These are phyloP conservation scores for Brachymystax lenok DNA, from an alignment of 2,797 vertebrate species.

Conservation along the genomic window DNA sequence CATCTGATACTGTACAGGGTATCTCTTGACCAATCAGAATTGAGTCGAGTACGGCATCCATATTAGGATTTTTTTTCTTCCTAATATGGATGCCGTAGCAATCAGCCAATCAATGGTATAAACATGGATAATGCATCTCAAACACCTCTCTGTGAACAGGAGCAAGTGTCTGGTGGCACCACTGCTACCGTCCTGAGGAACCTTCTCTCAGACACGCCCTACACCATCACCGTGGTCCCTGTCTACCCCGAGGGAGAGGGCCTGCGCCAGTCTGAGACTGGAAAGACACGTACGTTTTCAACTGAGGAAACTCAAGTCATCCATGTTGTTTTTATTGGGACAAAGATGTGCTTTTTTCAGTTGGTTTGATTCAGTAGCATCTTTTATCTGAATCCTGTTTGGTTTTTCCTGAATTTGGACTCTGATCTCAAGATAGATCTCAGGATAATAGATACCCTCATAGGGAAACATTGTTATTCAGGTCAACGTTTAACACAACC, in stretches of 20 bases:
- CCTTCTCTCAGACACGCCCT: slow-evolving; percentile 88
- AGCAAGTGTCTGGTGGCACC: slow-evolving; percentile 93
- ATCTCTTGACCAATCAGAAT: no score
- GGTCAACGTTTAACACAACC: background rate
- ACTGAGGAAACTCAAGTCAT: background rate
- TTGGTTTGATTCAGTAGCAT: background rate
- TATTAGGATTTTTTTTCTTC: no score
- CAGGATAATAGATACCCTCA: background rate
- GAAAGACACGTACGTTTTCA: slow-evolving; percentile 86
- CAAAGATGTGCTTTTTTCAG: background rate
- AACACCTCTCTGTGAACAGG: slow-evolving; percentile 77
- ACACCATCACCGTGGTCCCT: slow-evolving; percentile 89
- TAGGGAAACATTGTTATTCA: slow-evolving; percentile 1
- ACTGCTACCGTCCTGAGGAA: slow-evolving; percentile 88
- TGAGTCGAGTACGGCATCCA: no score
- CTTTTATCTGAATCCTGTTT: background rate
- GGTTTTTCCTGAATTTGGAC: background rate
- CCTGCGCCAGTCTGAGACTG: slow-evolving; percentile 84
- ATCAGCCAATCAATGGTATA: no score
- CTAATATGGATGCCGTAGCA: no score
- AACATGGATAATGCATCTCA: no score
- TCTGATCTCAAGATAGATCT: background rate
- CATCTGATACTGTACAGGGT: no score
- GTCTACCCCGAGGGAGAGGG: slow-evolving; percentile 93
- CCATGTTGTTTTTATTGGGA: background rate